These are phyloP conservation scores for Apteryx owenii DNA, from an alignment of 2,113 vertebrate genomes.

Conservation along the genomic window DNA sequence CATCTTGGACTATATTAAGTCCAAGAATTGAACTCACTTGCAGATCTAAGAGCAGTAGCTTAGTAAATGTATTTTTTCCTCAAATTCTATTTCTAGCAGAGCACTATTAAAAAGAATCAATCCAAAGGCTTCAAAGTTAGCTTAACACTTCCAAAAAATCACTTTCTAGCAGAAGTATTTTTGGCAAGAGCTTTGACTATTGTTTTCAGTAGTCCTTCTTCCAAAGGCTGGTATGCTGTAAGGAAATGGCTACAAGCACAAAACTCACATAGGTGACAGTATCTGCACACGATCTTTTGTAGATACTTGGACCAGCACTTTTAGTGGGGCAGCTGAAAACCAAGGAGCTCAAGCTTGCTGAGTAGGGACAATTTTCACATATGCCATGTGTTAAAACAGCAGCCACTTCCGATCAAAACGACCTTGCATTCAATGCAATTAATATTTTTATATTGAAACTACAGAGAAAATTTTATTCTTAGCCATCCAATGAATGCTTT, in stretches of 20 bases:
- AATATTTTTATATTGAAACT: not conserved
- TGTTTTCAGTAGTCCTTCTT: conserved; percentile 14
- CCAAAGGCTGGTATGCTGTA: not conserved
- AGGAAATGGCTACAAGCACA: not conserved
- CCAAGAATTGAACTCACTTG: not conserved
- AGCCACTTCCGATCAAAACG: not conserved
- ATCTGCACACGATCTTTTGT: not conserved
- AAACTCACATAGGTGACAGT: not conserved
- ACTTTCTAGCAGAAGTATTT: conserved; percentile 14
- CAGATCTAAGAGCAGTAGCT: not conserved
- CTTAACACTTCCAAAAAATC: not conserved
- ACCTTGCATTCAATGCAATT: not conserved
- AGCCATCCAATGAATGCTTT: not conserved
- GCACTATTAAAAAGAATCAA: not conserved
- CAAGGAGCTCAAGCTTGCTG: not conserved
- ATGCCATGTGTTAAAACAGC: not conserved
- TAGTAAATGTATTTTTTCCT: not conserved
- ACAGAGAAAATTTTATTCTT: not conserved
- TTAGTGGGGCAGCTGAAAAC: not conserved
- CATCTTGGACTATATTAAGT: not conserved
- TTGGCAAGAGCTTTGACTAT: conserved; percentile 5
- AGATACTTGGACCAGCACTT: not conserved
- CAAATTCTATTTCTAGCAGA: not conserved
- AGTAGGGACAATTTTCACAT: not conserved
- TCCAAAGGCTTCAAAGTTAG: conserved; percentile 12